Percentiles rank a stretch among this genome's conserved stretches.
These are phyloP conservation scores for Thyatira batis DNA, from an alignment of 2,888 invertebrate species.

Conservation along the genomic window DNA sequence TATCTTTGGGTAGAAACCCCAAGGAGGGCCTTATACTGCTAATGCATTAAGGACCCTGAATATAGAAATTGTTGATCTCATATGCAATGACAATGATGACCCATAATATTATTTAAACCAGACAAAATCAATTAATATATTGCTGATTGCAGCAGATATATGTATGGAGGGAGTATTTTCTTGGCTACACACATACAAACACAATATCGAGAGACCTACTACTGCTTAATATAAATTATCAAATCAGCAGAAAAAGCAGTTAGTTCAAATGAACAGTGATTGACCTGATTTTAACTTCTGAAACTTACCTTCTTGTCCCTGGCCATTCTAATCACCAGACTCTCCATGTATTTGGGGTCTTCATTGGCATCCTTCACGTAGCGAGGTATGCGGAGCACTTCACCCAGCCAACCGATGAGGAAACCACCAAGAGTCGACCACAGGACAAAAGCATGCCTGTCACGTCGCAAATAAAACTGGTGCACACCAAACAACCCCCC, in stretches of 20 bases:
- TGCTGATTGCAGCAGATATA: too few species aligned
- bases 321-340: slow-evolving; percentile 84
- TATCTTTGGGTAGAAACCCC: too few species aligned
- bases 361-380: slow-evolving; percentile 93
- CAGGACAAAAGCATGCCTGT: slow-evolving; percentile 95
- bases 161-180: too few species aligned
- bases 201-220: too few species aligned
- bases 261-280: not conserved
- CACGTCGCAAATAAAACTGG: slow-evolving; percentile 94
- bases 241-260: not conserved
- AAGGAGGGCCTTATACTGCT: too few species aligned
- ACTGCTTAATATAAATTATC: not conserved
- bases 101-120: too few species aligned
- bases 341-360: slow-evolving; percentile 85
- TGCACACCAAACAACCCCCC: slow-evolving; percentile 95
- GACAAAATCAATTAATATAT: too few species aligned
- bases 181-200: too few species aligned
- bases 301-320: slow-evolving; percentile 84
- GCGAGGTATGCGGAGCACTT: slow-evolving; percentile 91
- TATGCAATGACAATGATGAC: too few species aligned
- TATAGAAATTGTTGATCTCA: too few species aligned
- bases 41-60: too few species aligned
- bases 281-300: slow-evolving; percentile 5
- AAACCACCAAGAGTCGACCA: slow-evolving; percentile 94
- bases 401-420: slow-evolving; percentile 93